A percentile compares a stretch with the other conserved stretches of the same genome.
Conservation (phyloP, 2,113 vertebrate genomes). For the Myanophis thanlyinensis region DNA sequence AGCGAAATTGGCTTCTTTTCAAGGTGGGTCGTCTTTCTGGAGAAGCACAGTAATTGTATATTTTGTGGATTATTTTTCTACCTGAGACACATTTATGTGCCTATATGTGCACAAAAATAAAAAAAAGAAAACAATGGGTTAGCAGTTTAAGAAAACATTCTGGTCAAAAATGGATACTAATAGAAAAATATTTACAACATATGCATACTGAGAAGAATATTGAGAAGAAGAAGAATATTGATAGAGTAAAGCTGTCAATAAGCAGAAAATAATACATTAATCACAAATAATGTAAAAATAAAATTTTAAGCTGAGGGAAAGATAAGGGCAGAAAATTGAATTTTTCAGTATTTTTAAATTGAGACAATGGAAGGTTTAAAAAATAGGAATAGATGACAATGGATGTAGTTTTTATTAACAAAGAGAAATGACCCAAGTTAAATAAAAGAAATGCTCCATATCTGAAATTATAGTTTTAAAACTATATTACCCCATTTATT, state of each 20-base stretch:
- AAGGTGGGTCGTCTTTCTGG: too few relatives aligned
- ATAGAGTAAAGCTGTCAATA: neutral
- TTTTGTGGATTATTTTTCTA: slow-evolving; percentile 9
- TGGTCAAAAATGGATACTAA: neutral
- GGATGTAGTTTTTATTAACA: neutral
- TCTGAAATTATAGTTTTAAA: neutral
- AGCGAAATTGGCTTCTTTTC: too few relatives aligned
- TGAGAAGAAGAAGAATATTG: neutral
- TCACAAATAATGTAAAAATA: neutral
- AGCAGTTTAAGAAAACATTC: neutral
- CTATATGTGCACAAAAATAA: neutral
- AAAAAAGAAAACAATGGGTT: neutral
- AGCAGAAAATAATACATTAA: neutral
- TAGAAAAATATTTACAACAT: neutral
- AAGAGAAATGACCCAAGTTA: neutral
- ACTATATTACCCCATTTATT: neutral
- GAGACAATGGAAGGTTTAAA: neutral
- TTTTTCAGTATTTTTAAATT: neutral
- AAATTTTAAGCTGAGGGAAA: neutral
- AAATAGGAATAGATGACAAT: neutral
- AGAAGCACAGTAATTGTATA: neutral
- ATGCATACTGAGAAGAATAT: neutral
- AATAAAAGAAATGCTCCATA: neutral
- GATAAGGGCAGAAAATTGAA: neutral
- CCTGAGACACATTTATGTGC: neutral